A percentile compares a stretch with the other conserved stretches of the same genome.
Evolutionary conservation across 1,140 invertebrate species (phyloP).

Genomic region (Drosophila ficusphila): DNA sequence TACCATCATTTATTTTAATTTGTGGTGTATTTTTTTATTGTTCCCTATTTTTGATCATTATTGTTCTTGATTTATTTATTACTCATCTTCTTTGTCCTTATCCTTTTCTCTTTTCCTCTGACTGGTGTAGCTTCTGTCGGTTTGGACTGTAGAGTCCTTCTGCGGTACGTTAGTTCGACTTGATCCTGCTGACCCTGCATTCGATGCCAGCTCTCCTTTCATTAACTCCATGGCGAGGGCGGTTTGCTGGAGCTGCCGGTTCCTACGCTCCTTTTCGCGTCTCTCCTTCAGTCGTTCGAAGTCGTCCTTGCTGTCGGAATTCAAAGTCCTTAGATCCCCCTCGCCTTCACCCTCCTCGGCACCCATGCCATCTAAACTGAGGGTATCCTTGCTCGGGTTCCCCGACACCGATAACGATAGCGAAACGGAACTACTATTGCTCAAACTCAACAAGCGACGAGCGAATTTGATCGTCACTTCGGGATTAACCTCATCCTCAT

Average conservation of each 20-base stretch:
- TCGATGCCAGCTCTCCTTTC: constrained; percentile 38
- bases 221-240: constrained; percentile 61
- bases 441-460: constrained; percentile 20
- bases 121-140: constrained; percentile 7
- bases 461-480: constrained; percentile 58
- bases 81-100: not conserved
- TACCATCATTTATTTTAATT: not conserved
- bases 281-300: constrained; percentile 52
- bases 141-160: not conserved
- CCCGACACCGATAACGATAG: not conserved
- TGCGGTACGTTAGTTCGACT: not conserved
- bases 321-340: not conserved
- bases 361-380: not conserved
- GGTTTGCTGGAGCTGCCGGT: constrained; percentile 54
- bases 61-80: not conserved
- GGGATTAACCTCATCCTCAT: constrained; percentile 12
- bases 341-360: constrained; percentile 6
- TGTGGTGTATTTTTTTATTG: not conserved
- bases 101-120: not conserved
- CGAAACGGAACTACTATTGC: constrained; percentile 44
- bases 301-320: constrained; percentile 47
- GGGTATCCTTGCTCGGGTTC: not conserved
- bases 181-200: not conserved
- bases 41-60: no score
- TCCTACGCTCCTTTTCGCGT: constrained; percentile 51